Evolutionary conservation across 2,797 vertebrate genomes (phyloP), one percentile per base, ranked within the genome.

Genomic region (Acanthornis magna): DNA sequence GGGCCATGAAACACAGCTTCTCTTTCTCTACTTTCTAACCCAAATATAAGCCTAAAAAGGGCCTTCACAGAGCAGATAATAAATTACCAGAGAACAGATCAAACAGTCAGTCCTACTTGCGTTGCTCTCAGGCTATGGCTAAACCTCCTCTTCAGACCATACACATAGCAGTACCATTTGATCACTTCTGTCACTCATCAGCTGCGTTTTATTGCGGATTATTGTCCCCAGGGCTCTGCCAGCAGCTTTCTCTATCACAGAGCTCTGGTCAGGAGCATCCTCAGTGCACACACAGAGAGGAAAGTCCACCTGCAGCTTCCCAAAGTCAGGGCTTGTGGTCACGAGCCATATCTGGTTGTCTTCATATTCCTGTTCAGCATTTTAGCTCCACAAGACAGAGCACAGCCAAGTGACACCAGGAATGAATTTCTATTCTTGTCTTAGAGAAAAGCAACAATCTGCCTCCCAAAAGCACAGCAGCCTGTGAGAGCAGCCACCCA

Each of bases 391-490:
- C n/a, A 6, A 92, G 19, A 36, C 27, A 67, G n/a, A 89, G 45
- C 22, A 75, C 26, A 94, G 57, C 81, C 73, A 79, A 86, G 11
- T 3, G n/a, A 79, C 71, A 83, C 19, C 13, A 48, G 48, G 42
- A 95, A 74, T 1, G 0, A 54, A 54, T 72, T 89, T 71, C 47
- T 77, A 89, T 80, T 96, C 96, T 63, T 66, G 61, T 51, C 88
- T 84, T 26, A 3, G 29, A 85, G 91, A 89, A 61, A 94, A 86
- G 75, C 51, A 81, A 45, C 0, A 2, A 73, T 51, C 55, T 92
- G 84, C 50, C 78, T 85, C 65, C 77, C 80, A 87, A 90, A 73
- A 96, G 94, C 80, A 80, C 78, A 72, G 57, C 80, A 92, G 65
- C 55, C 68, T 57, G 50, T 2, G 30, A n/a, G 40, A 2, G 4